Evolutionary conservation across 2,888 invertebrate species (phyloP), one percentile per base, ranked within the genome.

Genomic region (Linnaemya tessellans): DNA sequence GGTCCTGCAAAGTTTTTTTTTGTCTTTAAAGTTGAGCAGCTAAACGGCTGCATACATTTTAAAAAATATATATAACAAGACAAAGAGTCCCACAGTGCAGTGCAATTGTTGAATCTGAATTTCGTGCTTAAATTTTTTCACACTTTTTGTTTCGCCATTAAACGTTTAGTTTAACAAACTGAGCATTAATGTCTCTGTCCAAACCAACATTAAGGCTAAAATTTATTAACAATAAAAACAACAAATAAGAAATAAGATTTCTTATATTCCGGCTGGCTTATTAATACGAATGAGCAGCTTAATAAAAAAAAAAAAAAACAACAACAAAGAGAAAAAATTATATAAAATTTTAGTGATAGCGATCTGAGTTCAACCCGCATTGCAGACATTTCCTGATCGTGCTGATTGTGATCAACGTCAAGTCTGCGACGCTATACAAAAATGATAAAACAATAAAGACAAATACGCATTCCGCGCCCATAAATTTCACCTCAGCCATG

Each of bases 71-170:
- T 30, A 30, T 30, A 30, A 30, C 2, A 1, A 13, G 13, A 5
- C 46, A 1, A 46, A 46, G 13, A 15, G 46, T 13, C 9, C 46
- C 46, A 46, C 46, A 13, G 46, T 46, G 46, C 60, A 60, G 46
- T 51, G 51, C 51, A 68, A 70, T 78, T 70, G 68, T 62, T 78
- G 68, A 51, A 41, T 78, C 25, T 18, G 25, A 13, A 62, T 38
- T 80, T 80, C 71, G 73, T 80, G 80, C 64, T 65, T 65, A 65
- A 65, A 80, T 73, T 58, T 67, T 35, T 80, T 80, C 71, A 71
- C 79, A 80, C 71, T 80, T 65, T 62, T 80, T 71, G 18, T 20
- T 56, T 30, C 30, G 5, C 5, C 74, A 54, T 60, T 60, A 73
- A 80, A 73, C 65, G 54, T 73, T 65, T 74, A 73, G 65, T 56